Evolutionary conservation across 2,113 vertebrate species (phyloP).

Genomic region (Dromas ardeola): DNA sequence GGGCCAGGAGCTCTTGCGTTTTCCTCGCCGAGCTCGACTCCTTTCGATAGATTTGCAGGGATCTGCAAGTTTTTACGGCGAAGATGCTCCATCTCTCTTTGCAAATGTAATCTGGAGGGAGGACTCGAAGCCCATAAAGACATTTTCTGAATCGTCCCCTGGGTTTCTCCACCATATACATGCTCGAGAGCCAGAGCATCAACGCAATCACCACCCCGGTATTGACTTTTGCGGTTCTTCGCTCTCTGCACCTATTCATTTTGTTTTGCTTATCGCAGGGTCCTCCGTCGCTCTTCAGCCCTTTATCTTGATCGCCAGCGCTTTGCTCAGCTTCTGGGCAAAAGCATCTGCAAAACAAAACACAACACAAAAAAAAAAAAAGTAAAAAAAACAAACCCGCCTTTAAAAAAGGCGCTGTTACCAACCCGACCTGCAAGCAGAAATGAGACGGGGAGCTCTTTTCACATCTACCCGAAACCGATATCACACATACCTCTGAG

Average conservation of each 20-base stretch:
- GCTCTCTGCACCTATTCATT: neutral
- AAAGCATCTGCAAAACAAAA: neutral
- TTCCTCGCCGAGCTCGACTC: neutral
- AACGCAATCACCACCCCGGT: neutral
- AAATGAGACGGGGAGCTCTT: neutral
- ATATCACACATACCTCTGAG: neutral
- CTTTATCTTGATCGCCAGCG: conserved; percentile 1
- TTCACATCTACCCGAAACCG: neutral
- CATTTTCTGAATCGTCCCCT: neutral
- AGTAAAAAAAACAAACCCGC: neutral
- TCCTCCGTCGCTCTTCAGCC: neutral
- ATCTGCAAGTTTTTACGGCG: fast-evolving
- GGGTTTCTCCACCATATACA: neutral
- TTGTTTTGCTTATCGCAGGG: neutral
- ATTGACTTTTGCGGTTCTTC: neutral
- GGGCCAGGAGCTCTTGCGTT: neutral
- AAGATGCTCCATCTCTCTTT: neutral
- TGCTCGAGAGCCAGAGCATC: neutral
- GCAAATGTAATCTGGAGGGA: neutral
- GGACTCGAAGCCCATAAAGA: neutral
- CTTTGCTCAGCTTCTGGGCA: neutral
- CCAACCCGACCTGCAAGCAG: neutral
- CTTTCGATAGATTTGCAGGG: fast-evolving
- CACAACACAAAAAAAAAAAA: neutral
- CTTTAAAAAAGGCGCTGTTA: neutral